These are phyloP conservation scores for Cheumatopsyche charites DNA, from an alignment of 1,140 invertebrate species.

Conservation along the genomic window DNA sequence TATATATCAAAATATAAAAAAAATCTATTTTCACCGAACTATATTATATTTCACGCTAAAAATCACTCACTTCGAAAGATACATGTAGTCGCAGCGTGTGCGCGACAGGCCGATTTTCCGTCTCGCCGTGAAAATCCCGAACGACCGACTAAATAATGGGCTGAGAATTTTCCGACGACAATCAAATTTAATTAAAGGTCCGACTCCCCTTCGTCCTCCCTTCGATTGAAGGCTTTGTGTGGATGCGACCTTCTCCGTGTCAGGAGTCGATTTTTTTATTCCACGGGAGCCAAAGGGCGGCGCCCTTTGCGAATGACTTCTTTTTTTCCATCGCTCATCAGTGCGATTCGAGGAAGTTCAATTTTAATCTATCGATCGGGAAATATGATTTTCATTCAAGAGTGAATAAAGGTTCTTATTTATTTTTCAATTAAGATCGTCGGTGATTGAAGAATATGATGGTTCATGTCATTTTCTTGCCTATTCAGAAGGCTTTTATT, in stretches of 20 bases:
- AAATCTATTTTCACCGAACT: too few relatives aligned
- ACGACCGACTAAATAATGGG: not conserved
- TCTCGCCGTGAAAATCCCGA: not conserved
- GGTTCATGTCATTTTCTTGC: too few relatives aligned
- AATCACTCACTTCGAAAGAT: not conserved
- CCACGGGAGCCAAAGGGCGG: not conserved
- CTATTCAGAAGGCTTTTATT: too few relatives aligned
- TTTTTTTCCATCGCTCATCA: not conserved
- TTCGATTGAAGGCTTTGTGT: not conserved
- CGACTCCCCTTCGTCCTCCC: not conserved
- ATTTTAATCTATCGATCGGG: too few relatives aligned
- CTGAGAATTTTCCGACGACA: constrained; percentile 1
- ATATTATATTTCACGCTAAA: too few relatives aligned
- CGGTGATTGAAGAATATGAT: too few relatives aligned
- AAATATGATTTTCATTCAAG: too few relatives aligned
- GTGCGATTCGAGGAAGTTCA: not conserved
- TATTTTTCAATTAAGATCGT: too few relatives aligned
- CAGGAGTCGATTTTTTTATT: not conserved
- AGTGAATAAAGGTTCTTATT: too few relatives aligned
- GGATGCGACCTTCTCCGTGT: too few relatives aligned
- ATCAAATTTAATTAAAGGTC: constrained; percentile 11
- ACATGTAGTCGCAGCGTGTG: constrained; percentile 12
- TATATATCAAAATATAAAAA: too few relatives aligned
- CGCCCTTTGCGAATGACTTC: too few relatives aligned
- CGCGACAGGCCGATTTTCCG: constrained; percentile 12